These are phyloP conservation scores for Hippoglossus hippoglossus DNA, from an alignment of 2,797 vertebrate genomes.

Conservation along the genomic window DNA sequence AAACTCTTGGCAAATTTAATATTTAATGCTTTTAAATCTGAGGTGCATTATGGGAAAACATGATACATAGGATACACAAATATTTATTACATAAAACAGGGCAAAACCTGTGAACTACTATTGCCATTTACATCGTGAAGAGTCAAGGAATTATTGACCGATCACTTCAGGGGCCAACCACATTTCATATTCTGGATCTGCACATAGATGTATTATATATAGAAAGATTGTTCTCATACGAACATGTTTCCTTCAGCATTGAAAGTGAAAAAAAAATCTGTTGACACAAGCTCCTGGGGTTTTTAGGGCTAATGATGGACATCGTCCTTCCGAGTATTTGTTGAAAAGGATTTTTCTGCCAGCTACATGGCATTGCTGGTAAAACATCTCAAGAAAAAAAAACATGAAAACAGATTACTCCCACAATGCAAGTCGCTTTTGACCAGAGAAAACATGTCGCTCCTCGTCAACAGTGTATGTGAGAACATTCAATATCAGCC, in stretches of 20 bases:
- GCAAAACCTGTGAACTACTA: too few relatives aligned
- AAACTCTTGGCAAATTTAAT: too few relatives aligned
- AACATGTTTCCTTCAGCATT: slow-evolving; percentile 5
- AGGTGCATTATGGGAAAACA: too few relatives aligned
- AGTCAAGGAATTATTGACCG: too few relatives aligned
- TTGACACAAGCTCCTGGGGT: slow-evolving; percentile 21
- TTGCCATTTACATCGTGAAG: too few relatives aligned
- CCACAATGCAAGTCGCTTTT: slow-evolving; percentile 56
- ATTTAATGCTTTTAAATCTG: too few relatives aligned
- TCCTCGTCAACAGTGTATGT: slow-evolving; percentile 58
- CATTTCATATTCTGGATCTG: too few relatives aligned
- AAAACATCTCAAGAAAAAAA: slow-evolving; percentile 49
- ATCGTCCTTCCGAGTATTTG: slow-evolving; percentile 35
- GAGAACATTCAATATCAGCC: slow-evolving; percentile 69
- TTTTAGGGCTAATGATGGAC: slow-evolving; percentile 41
- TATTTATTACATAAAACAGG: too few relatives aligned
- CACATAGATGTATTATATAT: too few relatives aligned
- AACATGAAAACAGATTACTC: slow-evolving; percentile 61
- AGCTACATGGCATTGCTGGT: slow-evolving; percentile 45
- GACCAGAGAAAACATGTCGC: slow-evolving; percentile 69
- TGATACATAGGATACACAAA: too few relatives aligned
- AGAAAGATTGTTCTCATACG: neutral
- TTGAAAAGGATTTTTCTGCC: slow-evolving; percentile 38
- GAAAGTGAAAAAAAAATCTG: slow-evolving; percentile 1
- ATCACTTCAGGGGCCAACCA: too few relatives aligned